Conservation (phyloP, 2,797 vertebrate genomes). For the Emys orbicularis region DNA sequence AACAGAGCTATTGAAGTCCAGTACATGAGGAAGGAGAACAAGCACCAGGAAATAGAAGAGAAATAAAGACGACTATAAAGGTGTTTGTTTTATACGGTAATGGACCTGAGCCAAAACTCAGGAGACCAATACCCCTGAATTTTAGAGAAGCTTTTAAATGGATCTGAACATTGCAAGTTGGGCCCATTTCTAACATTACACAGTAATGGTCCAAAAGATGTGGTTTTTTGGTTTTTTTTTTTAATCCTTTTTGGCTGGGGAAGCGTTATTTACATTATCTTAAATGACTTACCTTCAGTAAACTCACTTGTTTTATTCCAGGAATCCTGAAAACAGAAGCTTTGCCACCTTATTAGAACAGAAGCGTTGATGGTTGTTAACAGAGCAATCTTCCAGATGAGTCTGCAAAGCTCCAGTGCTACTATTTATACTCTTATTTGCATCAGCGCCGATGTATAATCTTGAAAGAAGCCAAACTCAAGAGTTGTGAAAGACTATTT, state of each 20-base stretch:
- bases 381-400: not conserved
- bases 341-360: not conserved
- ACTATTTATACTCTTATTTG: not conserved
- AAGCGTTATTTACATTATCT: not conserved
- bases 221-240: too few relatives aligned
- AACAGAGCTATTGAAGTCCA: not conserved
- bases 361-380: not conserved
- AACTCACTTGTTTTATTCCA: not conserved
- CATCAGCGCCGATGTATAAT: not conserved
- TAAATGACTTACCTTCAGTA: not conserved
- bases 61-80: not conserved
- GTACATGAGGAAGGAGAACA: not conserved
- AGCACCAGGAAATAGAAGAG: not conserved
- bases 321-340: not conserved
- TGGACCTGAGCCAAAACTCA: too few relatives aligned
- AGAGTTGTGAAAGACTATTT: not conserved
- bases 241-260: too few relatives aligned
- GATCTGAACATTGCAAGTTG: too few relatives aligned
- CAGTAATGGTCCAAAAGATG: too few relatives aligned
- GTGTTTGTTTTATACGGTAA: too few relatives aligned
- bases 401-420: not conserved
- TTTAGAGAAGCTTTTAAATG: too few relatives aligned
- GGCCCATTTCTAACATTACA: too few relatives aligned
- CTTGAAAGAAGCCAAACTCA: not conserved
- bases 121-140: too few relatives aligned